Conservation (phyloP, 2,797 vertebrate species). For the Acrossocheilus wenchowensis region DNA sequence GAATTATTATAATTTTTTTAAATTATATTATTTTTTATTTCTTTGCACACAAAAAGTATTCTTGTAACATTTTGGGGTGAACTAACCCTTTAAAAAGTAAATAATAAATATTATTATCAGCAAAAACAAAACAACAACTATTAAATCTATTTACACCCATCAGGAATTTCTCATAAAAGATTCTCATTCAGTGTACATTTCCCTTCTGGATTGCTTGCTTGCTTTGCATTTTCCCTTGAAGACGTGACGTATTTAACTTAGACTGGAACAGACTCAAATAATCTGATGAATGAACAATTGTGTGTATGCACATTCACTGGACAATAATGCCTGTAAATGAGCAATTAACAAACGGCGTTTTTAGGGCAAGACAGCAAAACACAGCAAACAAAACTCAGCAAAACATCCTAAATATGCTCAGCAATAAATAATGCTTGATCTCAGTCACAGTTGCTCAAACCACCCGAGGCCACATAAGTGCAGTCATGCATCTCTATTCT, state of each 20-base stretch:
- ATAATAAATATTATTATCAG: too few species aligned
- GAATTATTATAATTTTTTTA: not conserved
- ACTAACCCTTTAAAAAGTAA: too few species aligned
- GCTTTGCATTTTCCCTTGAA: conserved; percentile 36
- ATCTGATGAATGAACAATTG: not conserved
- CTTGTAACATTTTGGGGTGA: too few species aligned
- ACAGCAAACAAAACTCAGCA: not conserved
- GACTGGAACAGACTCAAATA: not conserved
- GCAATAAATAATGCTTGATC: not conserved
- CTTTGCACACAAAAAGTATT: too few species aligned
- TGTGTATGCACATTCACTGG: not conserved
- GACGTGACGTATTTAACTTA: not conserved
- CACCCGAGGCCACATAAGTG: not conserved
- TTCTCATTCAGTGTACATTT: not conserved
- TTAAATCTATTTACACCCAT: not conserved
- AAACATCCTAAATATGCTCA: not conserved
- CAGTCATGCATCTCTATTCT: not conserved
- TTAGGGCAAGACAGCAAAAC: not conserved
- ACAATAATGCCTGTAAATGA: not conserved
- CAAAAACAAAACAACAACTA: too few species aligned
- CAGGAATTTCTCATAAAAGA: not conserved
- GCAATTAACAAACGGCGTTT: not conserved
- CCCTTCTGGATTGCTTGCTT: not conserved
- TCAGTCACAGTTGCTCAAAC: not conserved
- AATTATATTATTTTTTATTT: too few species aligned